phyloP scores from a whole-genome alignment of 2,797 vertebrate genomes.

The Falco berigora region DNA sequence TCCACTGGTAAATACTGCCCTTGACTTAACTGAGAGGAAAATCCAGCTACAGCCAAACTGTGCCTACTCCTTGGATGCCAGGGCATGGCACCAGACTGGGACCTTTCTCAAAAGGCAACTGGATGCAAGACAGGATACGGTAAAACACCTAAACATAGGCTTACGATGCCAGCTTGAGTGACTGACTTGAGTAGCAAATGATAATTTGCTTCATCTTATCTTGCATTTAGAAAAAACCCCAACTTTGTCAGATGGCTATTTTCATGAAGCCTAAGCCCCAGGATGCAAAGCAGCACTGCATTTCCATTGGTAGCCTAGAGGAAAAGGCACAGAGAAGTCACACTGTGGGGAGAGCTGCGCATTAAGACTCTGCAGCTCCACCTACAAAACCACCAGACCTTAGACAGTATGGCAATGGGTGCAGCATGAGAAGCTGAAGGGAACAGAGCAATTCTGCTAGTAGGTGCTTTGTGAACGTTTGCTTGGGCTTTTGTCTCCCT shows the following conservation, averaged over 20 bases:
- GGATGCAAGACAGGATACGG: background rate
- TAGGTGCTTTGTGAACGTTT: background rate
- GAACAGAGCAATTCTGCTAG: background rate
- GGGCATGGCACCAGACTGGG: background rate
- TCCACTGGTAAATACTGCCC: background rate
- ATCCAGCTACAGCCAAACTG: background rate
- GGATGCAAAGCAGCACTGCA: background rate
- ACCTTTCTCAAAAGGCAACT: background rate
- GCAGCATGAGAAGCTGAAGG: background rate
- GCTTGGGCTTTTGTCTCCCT: background rate
- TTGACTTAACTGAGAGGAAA: background rate
- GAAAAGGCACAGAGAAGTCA: background rate
- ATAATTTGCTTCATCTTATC: background rate
- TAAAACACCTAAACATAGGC: background rate
- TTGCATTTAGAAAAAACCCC: background rate
- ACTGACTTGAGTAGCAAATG: background rate
- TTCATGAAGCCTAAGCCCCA: background rate
- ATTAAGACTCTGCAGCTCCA: background rate
- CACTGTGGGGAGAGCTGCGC: background rate
- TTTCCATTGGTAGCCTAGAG: background rate
- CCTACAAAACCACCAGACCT: background rate
- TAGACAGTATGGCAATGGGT: background rate
- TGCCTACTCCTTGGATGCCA: background rate
- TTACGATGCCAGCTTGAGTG: no score
- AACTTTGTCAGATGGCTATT: background rate